phyloP scores from a whole-genome alignment of 2,797 vertebrate species.

The Holocentrus rufus region DNA sequence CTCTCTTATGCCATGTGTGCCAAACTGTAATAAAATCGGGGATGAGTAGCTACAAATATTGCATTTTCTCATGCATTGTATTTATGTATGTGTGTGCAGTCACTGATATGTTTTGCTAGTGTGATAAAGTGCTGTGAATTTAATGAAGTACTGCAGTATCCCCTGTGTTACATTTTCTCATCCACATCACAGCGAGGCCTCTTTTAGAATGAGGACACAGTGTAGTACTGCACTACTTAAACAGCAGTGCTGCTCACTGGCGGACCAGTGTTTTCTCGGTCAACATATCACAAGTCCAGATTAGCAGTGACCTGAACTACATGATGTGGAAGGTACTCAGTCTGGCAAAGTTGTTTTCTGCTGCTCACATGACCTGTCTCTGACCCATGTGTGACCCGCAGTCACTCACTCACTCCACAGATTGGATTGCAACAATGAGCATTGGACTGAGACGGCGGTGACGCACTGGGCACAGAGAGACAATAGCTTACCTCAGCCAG shows the following conservation, averaged over 20 bases:
- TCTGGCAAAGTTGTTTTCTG: conserved; percentile 58
- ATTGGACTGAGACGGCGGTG: conserved; percentile 68
- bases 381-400: conserved; percentile 61
- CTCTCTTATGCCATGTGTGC: conserved; percentile 14
- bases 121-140: too few relatives aligned
- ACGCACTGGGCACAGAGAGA: conserved; percentile 72
- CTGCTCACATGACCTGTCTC: conserved; percentile 63
- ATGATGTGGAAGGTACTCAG: conserved; percentile 31
- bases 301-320: conserved; percentile 15
- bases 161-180: conserved; percentile 4
- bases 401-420: conserved; percentile 74
- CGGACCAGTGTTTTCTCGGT: neutral
- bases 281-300: conserved; percentile 18
- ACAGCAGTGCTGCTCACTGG: neutral
- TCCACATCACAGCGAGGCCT: conserved; percentile 2
- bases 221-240: neutral
- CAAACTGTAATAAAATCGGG: conserved; percentile 17
- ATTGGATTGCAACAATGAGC: conserved; percentile 72
- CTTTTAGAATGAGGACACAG: neutral
- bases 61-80: neutral
- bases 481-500: conserved; percentile 79
- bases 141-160: too few relatives aligned
- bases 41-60: conserved; percentile 21
- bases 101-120: too few relatives aligned
- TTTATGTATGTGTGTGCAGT: neutral